phyloP scores from a whole-genome alignment of 2,888 invertebrate species.

The Sepioteuthis lessoniana region DNA sequence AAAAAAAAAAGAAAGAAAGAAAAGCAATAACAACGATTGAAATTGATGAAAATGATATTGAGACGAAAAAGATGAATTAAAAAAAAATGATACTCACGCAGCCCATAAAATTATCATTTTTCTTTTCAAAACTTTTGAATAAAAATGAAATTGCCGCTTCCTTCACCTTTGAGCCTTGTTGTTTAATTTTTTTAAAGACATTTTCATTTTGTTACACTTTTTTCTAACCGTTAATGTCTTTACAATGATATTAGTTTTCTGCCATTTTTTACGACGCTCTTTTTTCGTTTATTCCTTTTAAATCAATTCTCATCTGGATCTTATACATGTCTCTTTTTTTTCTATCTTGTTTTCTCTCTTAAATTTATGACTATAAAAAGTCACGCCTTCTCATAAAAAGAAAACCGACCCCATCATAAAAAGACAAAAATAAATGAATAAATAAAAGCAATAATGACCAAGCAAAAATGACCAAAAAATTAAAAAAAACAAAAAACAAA shows the following conservation, averaged over 20 bases:
- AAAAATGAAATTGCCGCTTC: slow-evolving; percentile 8
- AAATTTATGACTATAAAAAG: neutral
- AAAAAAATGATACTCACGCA: neutral
- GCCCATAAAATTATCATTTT: slow-evolving; percentile 16
- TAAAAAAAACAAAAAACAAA: too few species aligned
- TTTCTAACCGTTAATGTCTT: neutral
- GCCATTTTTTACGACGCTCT: neutral
- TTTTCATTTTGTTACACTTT: neutral
- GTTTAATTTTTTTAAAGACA: neutral
- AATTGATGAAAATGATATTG: neutral
- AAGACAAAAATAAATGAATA: neutral
- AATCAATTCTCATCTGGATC: neutral
- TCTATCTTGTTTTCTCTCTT: neutral
- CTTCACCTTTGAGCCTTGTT: neutral
- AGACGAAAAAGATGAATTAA: neutral
- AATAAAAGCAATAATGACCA: neutral
- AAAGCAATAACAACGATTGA: neutral
- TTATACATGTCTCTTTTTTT: neutral
- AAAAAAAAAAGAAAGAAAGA: too few species aligned
- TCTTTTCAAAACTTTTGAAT: slow-evolving; percentile 25
- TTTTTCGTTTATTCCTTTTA: neutral
- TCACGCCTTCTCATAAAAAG: slow-evolving; percentile 21
- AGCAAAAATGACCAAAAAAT: neutral
- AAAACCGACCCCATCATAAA: neutral
- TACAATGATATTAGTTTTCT: neutral